Evolutionary conservation across 2,113 vertebrate genomes (phyloP), one percentile per base, ranked within the genome.

Genomic region (Pseudopipra pipra): DNA sequence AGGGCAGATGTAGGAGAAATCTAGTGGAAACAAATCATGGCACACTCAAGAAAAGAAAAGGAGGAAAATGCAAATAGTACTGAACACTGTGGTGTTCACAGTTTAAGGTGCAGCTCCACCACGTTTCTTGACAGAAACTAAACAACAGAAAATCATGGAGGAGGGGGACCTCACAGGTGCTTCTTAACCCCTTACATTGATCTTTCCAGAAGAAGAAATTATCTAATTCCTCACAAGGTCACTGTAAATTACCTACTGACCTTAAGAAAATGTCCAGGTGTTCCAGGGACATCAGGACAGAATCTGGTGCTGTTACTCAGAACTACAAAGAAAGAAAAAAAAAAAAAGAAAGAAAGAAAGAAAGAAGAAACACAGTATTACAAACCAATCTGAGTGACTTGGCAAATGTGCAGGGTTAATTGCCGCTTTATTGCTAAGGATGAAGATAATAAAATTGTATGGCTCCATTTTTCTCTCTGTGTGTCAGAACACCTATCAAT

Each of bases 371-470:
- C 43, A 39, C 4, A 43, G 28, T 25, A 8, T 56, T 49, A 76
- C 54, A 91, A 82, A 90, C 9, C 20, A 66, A 47, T 68, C 5
- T 52, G 52, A 82, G 19, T 23, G 35, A 68, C 39, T 67, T n/a
- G 44, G 22, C 27, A 91, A 75, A 82, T 21, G 21, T 61, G 21
- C 59, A 87, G 74, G 37, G 74, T 85, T 97, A 94, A 82, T 79
- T 82, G 71, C 70, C 37, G 62, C 25, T 70, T 87, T 73, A 80
- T 56, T 93, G 87, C 58, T 83, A 54, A 80, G 80, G 37, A 62
- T 73, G 37, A 75, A 85, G 61, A 85, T 65, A 73, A 73, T 49
- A 88, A 95, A 93, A 49, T 73, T 5, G 21, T 22, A 89, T 33
- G 24, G 33, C 44, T 85, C 22, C 41, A 70, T 92, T 94, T 43